Evolutionary conservation across 2,888 invertebrate species (phyloP).

Genomic region (Pseudolycoriella hygida): DNA sequence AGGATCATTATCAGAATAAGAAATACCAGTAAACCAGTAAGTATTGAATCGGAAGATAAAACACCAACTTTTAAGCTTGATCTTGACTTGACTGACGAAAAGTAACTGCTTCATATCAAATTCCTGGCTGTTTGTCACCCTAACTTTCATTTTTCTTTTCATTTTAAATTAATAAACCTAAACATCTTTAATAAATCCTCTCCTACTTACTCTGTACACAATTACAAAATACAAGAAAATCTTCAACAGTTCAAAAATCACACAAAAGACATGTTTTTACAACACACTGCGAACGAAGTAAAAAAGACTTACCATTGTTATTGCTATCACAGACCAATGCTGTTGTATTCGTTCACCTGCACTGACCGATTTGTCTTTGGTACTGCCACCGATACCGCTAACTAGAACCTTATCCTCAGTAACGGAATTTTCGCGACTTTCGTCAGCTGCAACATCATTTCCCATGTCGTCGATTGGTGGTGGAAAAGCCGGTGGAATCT

Average conservation of each 20-base stretch:
- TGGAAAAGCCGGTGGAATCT: slow-evolving; percentile 23
- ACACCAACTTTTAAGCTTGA: too few species aligned
- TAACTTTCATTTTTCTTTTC: background rate
- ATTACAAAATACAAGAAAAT: background rate
- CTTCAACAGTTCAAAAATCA: background rate
- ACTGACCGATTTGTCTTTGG: background rate
- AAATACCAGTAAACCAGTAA: too few species aligned
- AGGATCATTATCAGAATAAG: too few species aligned
- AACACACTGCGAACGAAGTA: background rate
- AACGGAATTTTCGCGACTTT: slow-evolving; percentile 4
- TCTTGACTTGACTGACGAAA: too few species aligned
- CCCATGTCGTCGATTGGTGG: slow-evolving; percentile 22
- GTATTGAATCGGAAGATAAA: too few species aligned
- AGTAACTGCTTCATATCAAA: too few species aligned
- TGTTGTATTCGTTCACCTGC: background rate
- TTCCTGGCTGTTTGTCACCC: too few species aligned
- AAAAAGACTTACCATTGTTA: background rate
- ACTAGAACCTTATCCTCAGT: slow-evolving; percentile 2
- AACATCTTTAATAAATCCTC: background rate
- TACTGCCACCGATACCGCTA: background rate
- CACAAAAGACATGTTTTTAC: background rate
- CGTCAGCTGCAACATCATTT: slow-evolving; percentile 6
- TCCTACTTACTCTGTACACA: background rate
- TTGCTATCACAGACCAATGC: background rate
- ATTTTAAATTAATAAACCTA: background rate